These are phyloP conservation scores for Stegana nigrithorax DNA, from an alignment of 2,888 invertebrate species.

Conservation along the genomic window DNA sequence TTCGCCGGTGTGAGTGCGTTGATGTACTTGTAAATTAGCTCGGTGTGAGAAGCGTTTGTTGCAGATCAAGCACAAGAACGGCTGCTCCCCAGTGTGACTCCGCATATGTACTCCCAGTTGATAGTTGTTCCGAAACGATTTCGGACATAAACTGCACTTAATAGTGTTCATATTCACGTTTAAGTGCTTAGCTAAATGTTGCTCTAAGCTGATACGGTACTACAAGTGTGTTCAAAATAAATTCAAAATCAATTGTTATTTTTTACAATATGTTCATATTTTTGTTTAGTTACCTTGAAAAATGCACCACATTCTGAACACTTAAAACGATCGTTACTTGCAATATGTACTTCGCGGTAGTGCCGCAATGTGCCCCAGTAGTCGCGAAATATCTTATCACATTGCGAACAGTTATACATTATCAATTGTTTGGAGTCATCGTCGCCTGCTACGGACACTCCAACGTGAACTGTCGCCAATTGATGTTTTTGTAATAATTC, in stretches of 20 bases:
- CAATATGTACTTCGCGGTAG: slow-evolving; percentile 79
- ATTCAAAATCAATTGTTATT: too few relatives aligned
- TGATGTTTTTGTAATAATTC: slow-evolving; percentile 73
- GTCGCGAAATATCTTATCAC: slow-evolving; percentile 81
- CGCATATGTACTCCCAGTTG: slow-evolving; percentile 75
- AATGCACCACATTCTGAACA: slow-evolving; percentile 72
- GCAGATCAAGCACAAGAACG: slow-evolving; percentile 85
- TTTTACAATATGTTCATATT: too few relatives aligned
- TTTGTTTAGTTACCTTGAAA: slow-evolving; percentile 43
- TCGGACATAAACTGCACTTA: slow-evolving; percentile 54
- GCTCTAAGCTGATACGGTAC: slow-evolving; percentile 34
- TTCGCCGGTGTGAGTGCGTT: slow-evolving; percentile 72
- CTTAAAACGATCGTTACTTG: slow-evolving; percentile 70
- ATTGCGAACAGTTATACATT: slow-evolving; percentile 76
- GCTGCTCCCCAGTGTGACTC: slow-evolving; percentile 97
- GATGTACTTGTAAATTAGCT: slow-evolving; percentile 82
- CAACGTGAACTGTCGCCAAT: slow-evolving; percentile 70
- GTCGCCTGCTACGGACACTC: slow-evolving; percentile 69
- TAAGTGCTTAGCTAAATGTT: slow-evolving; percentile 78
- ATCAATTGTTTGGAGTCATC: neutral
- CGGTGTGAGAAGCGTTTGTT: slow-evolving; percentile 81
- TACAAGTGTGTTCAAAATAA: slow-evolving; percentile 19
- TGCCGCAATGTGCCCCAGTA: slow-evolving; percentile 80
- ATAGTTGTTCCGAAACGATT: slow-evolving; percentile 35
- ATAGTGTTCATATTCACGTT: slow-evolving; percentile 62